Percentiles rank a stretch among this genome's conserved stretches.
Conservation (phyloP, 2,797 vertebrate species). For the Acanthis flammea region DNA sequence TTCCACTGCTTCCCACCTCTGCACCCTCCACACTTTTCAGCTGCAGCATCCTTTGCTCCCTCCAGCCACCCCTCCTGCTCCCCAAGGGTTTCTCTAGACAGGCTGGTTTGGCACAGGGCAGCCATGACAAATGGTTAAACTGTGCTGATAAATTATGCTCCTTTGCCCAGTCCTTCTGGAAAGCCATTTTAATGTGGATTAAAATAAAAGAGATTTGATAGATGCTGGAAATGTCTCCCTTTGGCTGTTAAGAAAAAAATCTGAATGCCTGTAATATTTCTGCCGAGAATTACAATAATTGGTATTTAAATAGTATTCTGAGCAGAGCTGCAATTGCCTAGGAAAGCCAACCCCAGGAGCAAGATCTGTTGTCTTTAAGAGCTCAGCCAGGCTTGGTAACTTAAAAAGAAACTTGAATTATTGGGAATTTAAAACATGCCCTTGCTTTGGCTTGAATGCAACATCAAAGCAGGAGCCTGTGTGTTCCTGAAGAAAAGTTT, state of each 20-base stretch:
- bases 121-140: slow-evolving; percentile 16
- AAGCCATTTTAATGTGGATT: slow-evolving; percentile 52
- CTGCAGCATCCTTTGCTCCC: background rate
- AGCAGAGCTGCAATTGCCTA: slow-evolving; percentile 32
- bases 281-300: slow-evolving; percentile 70
- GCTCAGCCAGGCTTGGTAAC: slow-evolving; percentile 36
- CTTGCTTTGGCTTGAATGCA: slow-evolving; percentile 34
- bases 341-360: slow-evolving; percentile 61
- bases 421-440: slow-evolving; percentile 52
- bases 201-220: slow-evolving; percentile 60
- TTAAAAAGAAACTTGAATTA: slow-evolving; percentile 53
- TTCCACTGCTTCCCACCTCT: background rate
- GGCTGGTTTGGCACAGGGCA: background rate
- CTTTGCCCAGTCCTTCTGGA: background rate
- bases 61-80: background rate
- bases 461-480: slow-evolving; percentile 38
- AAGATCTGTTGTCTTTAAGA: slow-evolving; percentile 62
- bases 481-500: background rate
- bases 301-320: slow-evolving; percentile 65
- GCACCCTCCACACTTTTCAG: background rate
- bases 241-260: slow-evolving; percentile 39
- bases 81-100: background rate
- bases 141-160: slow-evolving; percentile 20
- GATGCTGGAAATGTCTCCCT: slow-evolving; percentile 43
- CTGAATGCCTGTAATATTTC: slow-evolving; percentile 70